phyloP scores from a whole-genome alignment of 1,140 invertebrate genomes.

The Lanistes nyassanus region DNA sequence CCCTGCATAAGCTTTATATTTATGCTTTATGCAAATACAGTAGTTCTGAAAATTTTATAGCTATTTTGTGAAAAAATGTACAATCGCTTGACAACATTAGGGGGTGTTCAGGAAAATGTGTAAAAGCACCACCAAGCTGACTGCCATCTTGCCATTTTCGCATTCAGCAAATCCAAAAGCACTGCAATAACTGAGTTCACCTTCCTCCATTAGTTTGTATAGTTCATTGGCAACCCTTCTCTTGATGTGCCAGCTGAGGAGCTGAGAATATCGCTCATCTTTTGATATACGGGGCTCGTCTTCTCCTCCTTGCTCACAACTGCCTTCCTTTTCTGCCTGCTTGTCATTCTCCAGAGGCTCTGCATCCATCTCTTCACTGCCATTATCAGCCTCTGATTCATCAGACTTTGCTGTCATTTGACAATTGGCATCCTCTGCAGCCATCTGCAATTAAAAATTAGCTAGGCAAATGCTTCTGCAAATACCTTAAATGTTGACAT shows the following conservation, averaged over 20 bases:
- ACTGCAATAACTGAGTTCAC: no score
- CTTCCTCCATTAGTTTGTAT: background rate
- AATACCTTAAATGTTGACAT: no score
- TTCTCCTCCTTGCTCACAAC: background rate
- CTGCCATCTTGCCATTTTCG: background rate
- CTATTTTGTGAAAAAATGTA: background rate
- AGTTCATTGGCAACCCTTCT: constrained; percentile 5
- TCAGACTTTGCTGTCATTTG: background rate
- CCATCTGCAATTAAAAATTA: no score
- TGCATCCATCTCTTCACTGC: background rate
- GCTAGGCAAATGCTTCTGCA: no score
- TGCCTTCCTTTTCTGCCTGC: background rate
- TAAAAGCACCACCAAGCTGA: background rate
- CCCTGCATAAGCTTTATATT: no score
- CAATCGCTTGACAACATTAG: background rate
- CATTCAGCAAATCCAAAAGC: no score
- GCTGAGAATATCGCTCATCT: background rate
- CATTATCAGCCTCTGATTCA: background rate
- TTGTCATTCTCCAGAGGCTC: no score
- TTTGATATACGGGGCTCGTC: background rate
- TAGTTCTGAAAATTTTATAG: background rate
- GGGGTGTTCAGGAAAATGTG: background rate
- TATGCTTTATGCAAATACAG: background rate
- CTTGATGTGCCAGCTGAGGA: background rate
- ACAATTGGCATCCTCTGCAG: no score